Evolutionary conservation across 2,113 vertebrate species (phyloP).

Genomic region (Ophthalmolycus amberensis): DNA sequence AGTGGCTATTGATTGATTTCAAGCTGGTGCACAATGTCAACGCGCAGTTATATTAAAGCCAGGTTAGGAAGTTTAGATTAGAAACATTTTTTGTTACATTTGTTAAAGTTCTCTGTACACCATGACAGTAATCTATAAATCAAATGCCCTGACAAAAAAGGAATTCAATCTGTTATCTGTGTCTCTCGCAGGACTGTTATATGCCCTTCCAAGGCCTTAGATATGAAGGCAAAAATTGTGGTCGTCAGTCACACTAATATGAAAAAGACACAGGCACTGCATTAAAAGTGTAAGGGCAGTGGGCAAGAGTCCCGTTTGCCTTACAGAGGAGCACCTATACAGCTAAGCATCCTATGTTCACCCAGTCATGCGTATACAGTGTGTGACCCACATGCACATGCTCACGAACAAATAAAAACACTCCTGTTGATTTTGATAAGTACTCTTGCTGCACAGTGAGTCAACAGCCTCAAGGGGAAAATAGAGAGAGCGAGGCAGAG

Average conservation of each 20-base stretch:
- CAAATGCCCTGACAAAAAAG: background rate
- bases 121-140: background rate
- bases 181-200: background rate
- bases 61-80: background rate
- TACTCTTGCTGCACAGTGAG: constrained; percentile 35
- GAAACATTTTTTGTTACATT: background rate
- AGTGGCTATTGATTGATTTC: background rate
- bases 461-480: constrained; percentile 48
- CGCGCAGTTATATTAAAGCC: background rate
- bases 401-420: constrained; percentile 15
- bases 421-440: constrained; percentile 46
- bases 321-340: background rate
- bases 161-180: background rate
- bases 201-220: too few relatives aligned
- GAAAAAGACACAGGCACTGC: background rate
- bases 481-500: constrained; percentile 30
- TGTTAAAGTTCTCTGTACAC: background rate
- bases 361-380: background rate
- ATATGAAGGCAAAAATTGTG: background rate
- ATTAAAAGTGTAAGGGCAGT: background rate
- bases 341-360: background rate
- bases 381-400: background rate
- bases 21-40: background rate
- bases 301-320: background rate
- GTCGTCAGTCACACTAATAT: background rate